These are phyloP conservation scores for Pelecanus crispus DNA, from an alignment of 2,113 vertebrate species.

Conservation along the genomic window DNA sequence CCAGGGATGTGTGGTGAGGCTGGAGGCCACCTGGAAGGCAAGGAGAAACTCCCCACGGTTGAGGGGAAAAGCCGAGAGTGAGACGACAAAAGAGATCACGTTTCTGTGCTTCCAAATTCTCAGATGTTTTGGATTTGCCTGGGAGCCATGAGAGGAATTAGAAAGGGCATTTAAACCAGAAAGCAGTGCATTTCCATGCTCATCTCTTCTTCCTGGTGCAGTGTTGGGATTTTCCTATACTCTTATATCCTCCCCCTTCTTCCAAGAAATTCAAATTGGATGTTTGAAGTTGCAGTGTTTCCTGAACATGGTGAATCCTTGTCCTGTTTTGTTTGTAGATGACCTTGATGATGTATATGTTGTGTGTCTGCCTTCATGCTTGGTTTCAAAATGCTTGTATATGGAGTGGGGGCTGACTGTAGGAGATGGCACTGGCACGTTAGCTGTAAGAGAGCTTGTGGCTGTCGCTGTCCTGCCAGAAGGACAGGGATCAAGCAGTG, in stretches of 20 bases:
- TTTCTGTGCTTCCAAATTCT: slow-evolving; percentile 22
- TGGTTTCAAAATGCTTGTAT: neutral
- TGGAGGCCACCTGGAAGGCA: slow-evolving; percentile 39
- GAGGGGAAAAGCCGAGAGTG: neutral
- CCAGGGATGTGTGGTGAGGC: neutral
- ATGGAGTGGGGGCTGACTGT: neutral
- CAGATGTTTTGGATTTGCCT: slow-evolving; percentile 49
- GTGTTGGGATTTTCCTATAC: slow-evolving; percentile 23
- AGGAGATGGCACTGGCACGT: neutral
- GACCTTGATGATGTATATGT: slow-evolving; percentile 31
- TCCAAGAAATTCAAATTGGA: slow-evolving; percentile 32
- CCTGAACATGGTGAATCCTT: slow-evolving; percentile 64
- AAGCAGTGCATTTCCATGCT: slow-evolving; percentile 57
- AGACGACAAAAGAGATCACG: neutral
- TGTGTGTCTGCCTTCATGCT: slow-evolving; percentile 2
- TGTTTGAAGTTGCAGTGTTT: slow-evolving; percentile 59
- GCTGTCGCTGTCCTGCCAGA: neutral
- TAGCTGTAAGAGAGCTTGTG: neutral
- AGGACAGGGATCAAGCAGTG: neutral
- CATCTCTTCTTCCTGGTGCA: slow-evolving; percentile 22
- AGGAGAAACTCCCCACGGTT: neutral
- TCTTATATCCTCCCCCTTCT: slow-evolving; percentile 10
- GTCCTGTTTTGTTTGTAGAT: slow-evolving; percentile 65
- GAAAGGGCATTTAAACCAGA: slow-evolving; percentile 41
- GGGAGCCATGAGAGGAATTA: slow-evolving; percentile 30